Percentiles rank a stretch among this genome's conserved stretches.
Evolutionary conservation across 1,140 invertebrate genomes (phyloP).

Genomic region (Mercenaria mercenaria): DNA sequence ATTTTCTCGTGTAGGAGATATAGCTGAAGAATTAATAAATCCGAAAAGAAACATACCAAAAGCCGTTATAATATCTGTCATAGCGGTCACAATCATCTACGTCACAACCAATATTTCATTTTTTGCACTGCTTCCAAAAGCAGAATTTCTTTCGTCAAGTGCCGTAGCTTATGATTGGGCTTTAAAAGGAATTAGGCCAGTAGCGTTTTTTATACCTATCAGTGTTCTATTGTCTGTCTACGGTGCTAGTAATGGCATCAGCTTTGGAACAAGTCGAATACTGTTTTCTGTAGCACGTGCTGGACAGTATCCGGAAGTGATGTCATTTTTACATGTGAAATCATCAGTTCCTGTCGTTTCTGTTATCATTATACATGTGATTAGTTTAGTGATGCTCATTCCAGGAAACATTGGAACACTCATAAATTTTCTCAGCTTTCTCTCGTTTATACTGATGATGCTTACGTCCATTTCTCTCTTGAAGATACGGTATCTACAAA

Average conservation of each 20-base stretch:
- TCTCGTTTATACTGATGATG: not conserved
- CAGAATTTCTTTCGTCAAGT: conserved; percentile 83
- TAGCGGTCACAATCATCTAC: conserved; percentile 85
- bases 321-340: conserved; percentile 41
- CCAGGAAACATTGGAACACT: conserved; percentile 5
- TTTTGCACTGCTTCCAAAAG: conserved; percentile 83
- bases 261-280: conserved; percentile 6
- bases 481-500: not conserved
- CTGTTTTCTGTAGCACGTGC: conserved; percentile 51
- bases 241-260: conserved; percentile 21
- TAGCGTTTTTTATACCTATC: conserved; percentile 20
- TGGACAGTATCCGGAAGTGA: conserved; percentile 53
- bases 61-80: conserved; percentile 85
- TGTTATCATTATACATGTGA: conserved; percentile 13
- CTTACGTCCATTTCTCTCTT: conserved; percentile 26
- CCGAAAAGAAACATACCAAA: conserved; percentile 84
- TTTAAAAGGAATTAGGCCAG: not conserved
- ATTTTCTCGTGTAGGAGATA: conserved; percentile 36
- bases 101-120: conserved; percentile 86
- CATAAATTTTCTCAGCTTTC: conserved; percentile 48
- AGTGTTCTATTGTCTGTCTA: conserved; percentile 43
- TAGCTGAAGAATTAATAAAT: conserved; percentile 45
- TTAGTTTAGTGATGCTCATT: conserved; percentile 23
- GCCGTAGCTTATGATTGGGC: conserved; percentile 88
- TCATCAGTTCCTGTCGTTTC: conserved; percentile 32